Evolutionary conservation across 1,140 invertebrate genomes (phyloP), one percentile per base, ranked within the genome.

Genomic region (Cydia strobilella): DNA sequence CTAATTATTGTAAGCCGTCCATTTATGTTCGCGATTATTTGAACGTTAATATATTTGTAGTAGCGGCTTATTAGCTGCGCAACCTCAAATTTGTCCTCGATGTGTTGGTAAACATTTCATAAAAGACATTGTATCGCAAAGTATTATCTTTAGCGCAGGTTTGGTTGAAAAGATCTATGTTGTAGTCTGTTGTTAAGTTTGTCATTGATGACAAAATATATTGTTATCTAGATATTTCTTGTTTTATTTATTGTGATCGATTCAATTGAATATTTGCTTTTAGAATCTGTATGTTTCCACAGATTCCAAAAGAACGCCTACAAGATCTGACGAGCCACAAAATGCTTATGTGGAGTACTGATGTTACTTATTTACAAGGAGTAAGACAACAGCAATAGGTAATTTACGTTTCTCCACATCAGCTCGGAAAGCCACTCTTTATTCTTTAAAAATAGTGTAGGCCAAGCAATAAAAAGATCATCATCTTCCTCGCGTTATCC

Each of bases 101-200:
- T 82, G 54, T 79, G 78, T 84, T 83, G 77, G 79, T 84, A 84
- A 83, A 84, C 82, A 80, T 80, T 83, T 79, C 79, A 76, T 45
- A 78, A 75, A 72, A 77, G 18, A 59, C 54, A 77, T 77, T 76
- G 80, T 74, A 80, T 77, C 45, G 77, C 75, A 79, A 80, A 78
- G 79, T 82, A 80, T 79, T 78, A 80, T 82, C 82, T 89, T 86
- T 45, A 73, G 82, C 79, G 83, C 86, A 83, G 83, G 82, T 91
- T 89, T 79, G 78, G 86, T 91, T 90, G 81, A 83, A 80, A 86
- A 83, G 79, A 88, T 86, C 86, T 90, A 88, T 90, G 87, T 91
- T 85, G 87, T 92, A 90, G 89, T 89, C 85, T 89, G 89, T 93
- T 93, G 91, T 93, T 93, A 92, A 91, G 91, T 93, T 93, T 93